Percentiles rank a stretch among this genome's conserved stretches.
These are phyloP conservation scores for Sander vitreus DNA, from an alignment of 2,113 vertebrate genomes.

Conservation along the genomic window DNA sequence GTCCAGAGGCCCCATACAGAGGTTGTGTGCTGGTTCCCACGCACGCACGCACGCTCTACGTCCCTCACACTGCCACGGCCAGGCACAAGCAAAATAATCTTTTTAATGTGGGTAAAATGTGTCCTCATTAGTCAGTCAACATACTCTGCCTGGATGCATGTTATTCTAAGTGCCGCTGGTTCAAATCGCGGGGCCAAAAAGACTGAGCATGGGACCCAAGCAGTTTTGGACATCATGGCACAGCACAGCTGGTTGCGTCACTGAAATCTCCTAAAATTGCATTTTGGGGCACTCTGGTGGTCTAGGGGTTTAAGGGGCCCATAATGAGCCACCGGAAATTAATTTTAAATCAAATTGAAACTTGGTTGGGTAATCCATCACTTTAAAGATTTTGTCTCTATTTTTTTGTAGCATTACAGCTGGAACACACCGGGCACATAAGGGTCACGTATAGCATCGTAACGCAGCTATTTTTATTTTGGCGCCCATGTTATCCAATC, in stretches of 20 bases:
- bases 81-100: background rate
- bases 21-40: constrained; percentile 41
- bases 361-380: too few species aligned
- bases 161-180: background rate
- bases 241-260: background rate
- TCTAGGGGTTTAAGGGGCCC: too few species aligned
- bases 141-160: background rate
- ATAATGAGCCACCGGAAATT: too few species aligned
- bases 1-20: constrained; percentile 18
- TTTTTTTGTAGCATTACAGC: too few species aligned
- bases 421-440: too few species aligned
- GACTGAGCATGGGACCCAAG: background rate
- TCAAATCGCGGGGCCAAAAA: background rate
- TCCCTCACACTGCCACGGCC: background rate
- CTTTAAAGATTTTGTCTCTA: too few species aligned
- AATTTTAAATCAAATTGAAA: too few species aligned
- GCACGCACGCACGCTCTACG: constrained; percentile 5
- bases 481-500: too few species aligned
- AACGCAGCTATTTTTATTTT: too few species aligned
- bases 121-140: constrained; percentile 14
- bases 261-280: background rate
- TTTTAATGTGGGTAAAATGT: constrained; percentile 4
- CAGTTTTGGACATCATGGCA: background rate
- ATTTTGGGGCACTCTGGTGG: too few species aligned
- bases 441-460: too few species aligned